These are phyloP conservation scores for Lipophrys pholis DNA, from an alignment of 2,113 vertebrate genomes.

Conservation along the genomic window DNA sequence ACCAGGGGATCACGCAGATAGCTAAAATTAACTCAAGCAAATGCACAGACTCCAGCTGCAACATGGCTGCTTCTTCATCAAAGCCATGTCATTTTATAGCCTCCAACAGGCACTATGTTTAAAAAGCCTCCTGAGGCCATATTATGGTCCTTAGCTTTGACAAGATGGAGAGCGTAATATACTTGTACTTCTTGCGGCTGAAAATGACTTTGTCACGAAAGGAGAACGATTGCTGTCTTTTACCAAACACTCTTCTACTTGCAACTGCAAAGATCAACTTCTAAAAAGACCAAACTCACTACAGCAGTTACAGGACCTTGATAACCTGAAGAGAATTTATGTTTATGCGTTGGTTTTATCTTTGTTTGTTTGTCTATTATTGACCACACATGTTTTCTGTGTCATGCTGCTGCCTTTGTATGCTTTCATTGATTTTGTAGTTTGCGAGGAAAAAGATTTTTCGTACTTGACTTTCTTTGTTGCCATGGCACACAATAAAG, in stretches of 20 bases:
- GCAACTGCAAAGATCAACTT: too few relatives aligned
- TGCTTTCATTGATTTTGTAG: background rate
- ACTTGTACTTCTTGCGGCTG: conserved; percentile 47
- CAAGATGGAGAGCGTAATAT: conserved; percentile 63
- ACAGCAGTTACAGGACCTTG: background rate
- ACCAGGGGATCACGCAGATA: conserved; percentile 38
- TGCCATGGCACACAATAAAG: background rate
- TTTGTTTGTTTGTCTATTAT: conserved; percentile 13
- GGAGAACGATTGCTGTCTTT: background rate
- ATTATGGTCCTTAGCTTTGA: conserved; percentile 66
- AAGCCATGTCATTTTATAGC: conserved; percentile 61
- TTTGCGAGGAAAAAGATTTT: conserved; percentile 17
- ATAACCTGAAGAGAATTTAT: background rate
- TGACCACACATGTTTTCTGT: background rate
- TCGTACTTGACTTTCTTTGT: conserved; percentile 2
- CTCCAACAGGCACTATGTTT: conserved; percentile 59
- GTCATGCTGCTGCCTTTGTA: background rate
- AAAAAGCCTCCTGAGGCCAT: conserved; percentile 69
- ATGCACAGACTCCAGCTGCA: conserved; percentile 29
- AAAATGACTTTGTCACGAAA: conserved; percentile 40
- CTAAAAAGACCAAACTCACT: background rate
- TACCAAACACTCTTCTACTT: too few relatives aligned
- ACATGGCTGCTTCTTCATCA: conserved; percentile 68
- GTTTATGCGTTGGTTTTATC: conserved; percentile 18
- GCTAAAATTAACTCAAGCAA: conserved; percentile 63